Base-by-base conservation (phyloP, 2,113 vertebrate genomes). In the Mustelus asterias region DNA sequence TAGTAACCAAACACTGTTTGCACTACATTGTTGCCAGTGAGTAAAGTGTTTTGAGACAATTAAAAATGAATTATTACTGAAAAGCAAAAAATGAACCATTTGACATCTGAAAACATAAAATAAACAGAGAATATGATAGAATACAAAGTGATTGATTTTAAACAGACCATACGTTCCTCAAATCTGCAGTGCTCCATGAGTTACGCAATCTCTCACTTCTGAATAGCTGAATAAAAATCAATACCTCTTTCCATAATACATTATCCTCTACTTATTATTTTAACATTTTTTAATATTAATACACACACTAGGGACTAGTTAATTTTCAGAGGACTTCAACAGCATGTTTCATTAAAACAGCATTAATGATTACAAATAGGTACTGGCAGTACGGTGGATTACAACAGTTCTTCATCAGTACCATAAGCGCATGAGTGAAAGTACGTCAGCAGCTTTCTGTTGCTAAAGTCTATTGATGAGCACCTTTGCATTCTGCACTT, bases 221-320 rank as follows among this genome's bases (percentile, higher is more conserved):
- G 37, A 83, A 94, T 41, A 69, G 11, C n/a, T 54, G 26, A 69
- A 72, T 69, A 95, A 95, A 95, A 94, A 67, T 94, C 65, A 70
- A 95, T 93, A 92, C 16, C 16, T 93, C 60, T 65, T 93, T 63
- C 54, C 29, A 33, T 95, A 2, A 20, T 54, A 48, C 29, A 63
- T 41, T 41, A 70, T 72, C 1, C 44, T 72, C n/a, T 24, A 94
- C n/a, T 65, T 67, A 44, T 72, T 48, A 95, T 33, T 72, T 37
- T 48, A 70, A 13, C 67, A 44, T 94, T 41, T 94, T 70, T 26
- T 22, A 67, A 37, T 44, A 94, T 94, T n/a, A 67, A 69, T 24
- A 94, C 37, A 41, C 22, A 22, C 37, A 69, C 22, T 18, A 94
- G 58, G 63, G 65, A 44, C 11, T 95, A 76, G n/a, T 44, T 44